Conservation (phyloP, 1,140 invertebrate genomes). For the Platyura marginata region DNA sequence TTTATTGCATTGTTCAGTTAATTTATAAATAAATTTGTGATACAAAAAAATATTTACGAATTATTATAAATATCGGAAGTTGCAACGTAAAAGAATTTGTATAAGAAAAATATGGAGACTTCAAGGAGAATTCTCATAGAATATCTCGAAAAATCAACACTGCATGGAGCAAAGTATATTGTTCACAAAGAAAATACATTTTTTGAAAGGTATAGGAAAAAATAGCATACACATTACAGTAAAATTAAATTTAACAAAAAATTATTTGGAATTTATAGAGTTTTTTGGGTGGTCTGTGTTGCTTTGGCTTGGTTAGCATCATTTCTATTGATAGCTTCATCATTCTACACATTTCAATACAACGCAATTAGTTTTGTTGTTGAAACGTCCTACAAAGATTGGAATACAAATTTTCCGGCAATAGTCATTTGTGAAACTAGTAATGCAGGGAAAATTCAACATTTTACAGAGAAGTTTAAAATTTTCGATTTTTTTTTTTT, state of each 20-base stretch:
- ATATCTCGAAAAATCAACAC: slow-evolving; percentile 25
- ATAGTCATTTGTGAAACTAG: slow-evolving; percentile 42
- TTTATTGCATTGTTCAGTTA: too few relatives aligned
- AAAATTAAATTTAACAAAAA: too few relatives aligned
- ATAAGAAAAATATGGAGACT: too few relatives aligned
- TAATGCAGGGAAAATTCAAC: slow-evolving; percentile 34
- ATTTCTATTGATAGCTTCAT: slow-evolving; percentile 32
- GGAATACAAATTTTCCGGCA: slow-evolving; percentile 46
- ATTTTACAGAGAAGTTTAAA: slow-evolving; percentile 35
- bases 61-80: too few relatives aligned
- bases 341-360: slow-evolving; percentile 27
- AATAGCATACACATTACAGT: too few relatives aligned
- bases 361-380: slow-evolving; percentile 46
- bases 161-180: slow-evolving; percentile 34
- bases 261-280: too few relatives aligned
- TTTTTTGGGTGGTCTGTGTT: slow-evolving; percentile 44
- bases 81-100: too few relatives aligned
- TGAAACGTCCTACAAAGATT: slow-evolving; percentile 47
- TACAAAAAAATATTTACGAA: too few relatives aligned
- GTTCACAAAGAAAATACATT: slow-evolving; percentile 30
- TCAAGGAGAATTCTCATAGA: too few relatives aligned
- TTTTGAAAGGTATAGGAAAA: too few relatives aligned
- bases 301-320: slow-evolving; percentile 39
- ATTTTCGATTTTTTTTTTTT: too few relatives aligned
- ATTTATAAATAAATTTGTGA: too few relatives aligned